Base-by-base conservation (phyloP, 2,797 vertebrate genomes). In the Dendrocincla tyrannina region DNA sequence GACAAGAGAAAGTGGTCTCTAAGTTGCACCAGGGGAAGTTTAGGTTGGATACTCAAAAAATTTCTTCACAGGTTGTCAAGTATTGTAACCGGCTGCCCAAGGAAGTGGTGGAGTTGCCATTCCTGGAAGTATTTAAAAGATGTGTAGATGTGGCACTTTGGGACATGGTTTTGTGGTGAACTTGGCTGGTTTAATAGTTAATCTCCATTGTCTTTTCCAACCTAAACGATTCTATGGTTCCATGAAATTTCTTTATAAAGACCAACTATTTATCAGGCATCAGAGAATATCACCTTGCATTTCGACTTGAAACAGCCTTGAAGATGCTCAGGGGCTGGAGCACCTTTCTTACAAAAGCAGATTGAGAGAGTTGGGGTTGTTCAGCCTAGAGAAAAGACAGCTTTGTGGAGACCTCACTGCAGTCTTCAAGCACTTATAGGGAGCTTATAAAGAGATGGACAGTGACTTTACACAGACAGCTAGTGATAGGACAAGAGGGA, bases 181-280 rank as follows among this genome's bases (percentile, higher is more conserved):
- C 7, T 32, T 27, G 25, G 35, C 19, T 60, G 17, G 20, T 32
- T 72, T 42, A 70, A 47, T 0, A 0, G 17, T 0, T 55, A 56
- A 64, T 35, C 19, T 23, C 16, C 25, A 28, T 59, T 19, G 13
- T 77, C 32, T 76, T 35, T 55, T 44, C 17, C 20, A 60, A 28
- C 28, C 13, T 35, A 32, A 86, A 44, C 19, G n/a, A 47, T 41
- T 75, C 8, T 58, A 30, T 30, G 18, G 70, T 47, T 74, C 25
- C 64, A 64, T 46, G 2, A 19, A 18, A 52, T 32, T 77, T 88
- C 24, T 50, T 73, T 77, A 41, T 15, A 85, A 49, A 7, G 19
- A 66, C 5, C 1, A 4, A 93, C 20, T 60, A 22, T 49, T 85
- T 53, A 78, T 44, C 62, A 69, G 30, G 19, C 17, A 87, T 64